Conservation (phyloP, 2,888 invertebrate species). For the Eristalis tenax region DNA sequence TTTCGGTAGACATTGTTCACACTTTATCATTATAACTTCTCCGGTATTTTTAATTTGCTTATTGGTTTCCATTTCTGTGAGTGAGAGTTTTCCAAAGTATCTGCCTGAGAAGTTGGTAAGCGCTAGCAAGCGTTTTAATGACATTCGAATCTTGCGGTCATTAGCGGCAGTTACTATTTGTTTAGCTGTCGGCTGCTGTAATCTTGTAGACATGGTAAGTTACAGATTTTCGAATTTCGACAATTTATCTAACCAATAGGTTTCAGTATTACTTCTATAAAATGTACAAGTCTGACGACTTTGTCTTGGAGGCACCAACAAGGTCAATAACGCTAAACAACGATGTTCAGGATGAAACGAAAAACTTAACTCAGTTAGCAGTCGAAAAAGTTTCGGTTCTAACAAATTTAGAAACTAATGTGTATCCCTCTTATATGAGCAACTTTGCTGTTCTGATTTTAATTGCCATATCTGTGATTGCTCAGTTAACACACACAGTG, state of each 20-base stretch:
- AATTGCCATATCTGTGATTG: slow-evolving; percentile 87
- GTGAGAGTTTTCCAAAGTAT: slow-evolving; percentile 80
- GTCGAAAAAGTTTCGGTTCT: slow-evolving; percentile 8
- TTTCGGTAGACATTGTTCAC: slow-evolving; percentile 76
- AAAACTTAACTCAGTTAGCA: slow-evolving; percentile 25
- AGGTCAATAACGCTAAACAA: slow-evolving; percentile 15
- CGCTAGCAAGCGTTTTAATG: slow-evolving; percentile 83
- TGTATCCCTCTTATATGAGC: slow-evolving; percentile 88
- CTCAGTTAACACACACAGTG: slow-evolving; percentile 87
- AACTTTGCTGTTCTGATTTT: slow-evolving; percentile 87
- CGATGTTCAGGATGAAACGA: slow-evolving; percentile 41
- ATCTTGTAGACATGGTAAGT: slow-evolving; percentile 84
- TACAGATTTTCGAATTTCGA: not conserved
- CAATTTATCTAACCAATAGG: not conserved
- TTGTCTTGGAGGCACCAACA: slow-evolving; percentile 67
- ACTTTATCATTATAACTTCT: slow-evolving; percentile 78
- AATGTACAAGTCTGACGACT: slow-evolving; percentile 74
- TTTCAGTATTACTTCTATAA: slow-evolving; percentile 74
- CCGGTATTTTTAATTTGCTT: slow-evolving; percentile 78
- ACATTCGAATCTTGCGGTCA: slow-evolving; percentile 83
- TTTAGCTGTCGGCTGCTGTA: slow-evolving; percentile 83
- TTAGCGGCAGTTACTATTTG: slow-evolving; percentile 84
- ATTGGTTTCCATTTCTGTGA: slow-evolving; percentile 80
- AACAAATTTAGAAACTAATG: slow-evolving; percentile 49
- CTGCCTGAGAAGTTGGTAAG: slow-evolving; percentile 82